Conservation (phyloP, 2,888 invertebrate genomes). For the Patella depressa region DNA sequence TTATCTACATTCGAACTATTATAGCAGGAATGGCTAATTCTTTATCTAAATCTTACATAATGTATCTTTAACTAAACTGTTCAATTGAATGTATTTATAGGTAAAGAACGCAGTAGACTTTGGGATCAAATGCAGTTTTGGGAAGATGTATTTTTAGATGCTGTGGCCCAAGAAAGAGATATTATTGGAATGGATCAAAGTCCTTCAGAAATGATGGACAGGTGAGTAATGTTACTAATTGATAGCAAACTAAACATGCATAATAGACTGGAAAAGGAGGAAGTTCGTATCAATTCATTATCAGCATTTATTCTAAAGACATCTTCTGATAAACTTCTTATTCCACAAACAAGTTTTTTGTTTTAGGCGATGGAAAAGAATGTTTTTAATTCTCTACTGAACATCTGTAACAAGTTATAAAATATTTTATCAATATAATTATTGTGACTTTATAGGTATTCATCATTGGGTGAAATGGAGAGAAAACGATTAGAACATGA, state of each 20-base stretch:
- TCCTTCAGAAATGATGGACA: conserved; percentile 98
- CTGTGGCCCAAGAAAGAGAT: conserved; percentile 96
- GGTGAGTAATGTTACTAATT: conserved; percentile 71
- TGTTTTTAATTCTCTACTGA: not conserved
- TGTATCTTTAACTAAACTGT: not conserved
- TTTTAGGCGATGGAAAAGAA: no score
- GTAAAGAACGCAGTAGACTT: conserved; percentile 85
- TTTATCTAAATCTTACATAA: conserved; percentile 1
- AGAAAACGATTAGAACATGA: conserved; percentile 94
- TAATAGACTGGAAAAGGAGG: no score
- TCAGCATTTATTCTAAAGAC: no score
- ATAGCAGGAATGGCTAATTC: no score
- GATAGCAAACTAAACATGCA: no score
- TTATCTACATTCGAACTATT: no score
- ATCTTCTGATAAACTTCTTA: no score
- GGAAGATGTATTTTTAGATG: conserved; percentile 99
- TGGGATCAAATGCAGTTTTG: conserved; percentile 97
- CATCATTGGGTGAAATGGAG: conserved; percentile 84
- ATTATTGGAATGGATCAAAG: conserved; percentile 99
- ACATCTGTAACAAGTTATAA: not conserved
- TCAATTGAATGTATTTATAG: conserved; percentile 42
- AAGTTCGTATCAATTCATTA: no score
- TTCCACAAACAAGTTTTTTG: no score
- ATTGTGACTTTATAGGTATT: conserved; percentile 77
- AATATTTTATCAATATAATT: not conserved